phyloP scores from a whole-genome alignment of 2,113 vertebrate genomes.

The Pseudois nayaur region DNA sequence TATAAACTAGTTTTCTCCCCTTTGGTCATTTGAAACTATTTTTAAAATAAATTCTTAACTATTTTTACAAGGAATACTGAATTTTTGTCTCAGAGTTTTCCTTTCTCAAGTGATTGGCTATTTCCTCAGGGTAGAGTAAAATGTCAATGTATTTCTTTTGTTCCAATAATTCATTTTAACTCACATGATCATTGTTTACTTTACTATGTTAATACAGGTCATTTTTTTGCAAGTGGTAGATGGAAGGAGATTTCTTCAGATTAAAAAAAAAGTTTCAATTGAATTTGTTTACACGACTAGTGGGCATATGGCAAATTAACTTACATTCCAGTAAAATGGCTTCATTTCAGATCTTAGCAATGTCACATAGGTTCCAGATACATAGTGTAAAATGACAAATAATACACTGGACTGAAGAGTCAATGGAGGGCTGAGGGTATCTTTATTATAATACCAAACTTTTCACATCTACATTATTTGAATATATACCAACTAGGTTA shows the following conservation, averaged over 20 bases:
- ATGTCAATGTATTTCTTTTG: neutral
- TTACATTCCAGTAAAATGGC: conserved; percentile 60
- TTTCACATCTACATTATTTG: neutral
- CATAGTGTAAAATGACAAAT: conserved; percentile 46
- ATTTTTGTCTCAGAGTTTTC: neutral
- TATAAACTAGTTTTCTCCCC: neutral
- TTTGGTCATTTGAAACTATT: neutral
- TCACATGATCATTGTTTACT: neutral
- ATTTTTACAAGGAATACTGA: neutral
- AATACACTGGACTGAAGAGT: neutral
- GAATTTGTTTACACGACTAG: conserved; percentile 29
- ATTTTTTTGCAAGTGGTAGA: conserved; percentile 19
- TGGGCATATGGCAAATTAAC: conserved; percentile 51
- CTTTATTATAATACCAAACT: neutral
- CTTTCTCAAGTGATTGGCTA: neutral
- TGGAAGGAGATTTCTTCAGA: neutral
- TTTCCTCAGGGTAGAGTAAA: neutral
- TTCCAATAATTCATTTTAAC: neutral
- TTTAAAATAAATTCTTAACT: neutral
- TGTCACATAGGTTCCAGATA: conserved; percentile 44
- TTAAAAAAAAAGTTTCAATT: conserved; percentile 9
- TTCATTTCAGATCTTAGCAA: conserved; percentile 36
- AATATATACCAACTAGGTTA: neutral
- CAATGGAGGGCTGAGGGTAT: neutral
- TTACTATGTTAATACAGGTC: neutral